phyloP scores from a whole-genome alignment of 1,140 invertebrate genomes.

The Hylaeus volcanicus region DNA sequence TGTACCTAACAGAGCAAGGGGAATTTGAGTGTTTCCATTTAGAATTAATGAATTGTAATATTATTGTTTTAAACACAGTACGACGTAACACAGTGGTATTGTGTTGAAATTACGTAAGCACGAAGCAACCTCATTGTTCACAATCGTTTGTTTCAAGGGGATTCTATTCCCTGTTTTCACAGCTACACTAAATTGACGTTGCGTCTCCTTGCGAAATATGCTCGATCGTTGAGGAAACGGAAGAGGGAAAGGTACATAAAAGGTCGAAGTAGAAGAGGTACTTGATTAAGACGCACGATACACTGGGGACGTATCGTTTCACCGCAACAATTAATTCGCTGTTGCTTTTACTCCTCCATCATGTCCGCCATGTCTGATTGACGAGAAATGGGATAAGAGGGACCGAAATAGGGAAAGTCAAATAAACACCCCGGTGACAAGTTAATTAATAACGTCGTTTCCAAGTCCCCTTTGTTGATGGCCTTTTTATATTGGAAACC shows the following conservation, averaged over 20 bases:
- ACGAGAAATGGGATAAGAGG: too few species aligned
- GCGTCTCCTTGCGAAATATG: constrained; percentile 5
- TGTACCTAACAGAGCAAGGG: too few species aligned
- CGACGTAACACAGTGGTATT: too few species aligned
- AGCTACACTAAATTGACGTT: background rate
- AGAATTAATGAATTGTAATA: too few species aligned
- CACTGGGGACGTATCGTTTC: constrained; percentile 43
- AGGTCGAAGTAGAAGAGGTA: constrained; percentile 31
- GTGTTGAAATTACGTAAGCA: background rate
- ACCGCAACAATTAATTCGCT: constrained; percentile 58
- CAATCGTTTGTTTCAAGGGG: background rate
- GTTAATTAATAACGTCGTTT: background rate
- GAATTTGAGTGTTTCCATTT: too few species aligned
- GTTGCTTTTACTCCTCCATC: constrained; percentile 19
- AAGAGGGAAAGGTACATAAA: background rate
- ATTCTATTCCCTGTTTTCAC: background rate
- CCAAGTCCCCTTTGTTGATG: background rate
- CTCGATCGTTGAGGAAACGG: constrained; percentile 14
- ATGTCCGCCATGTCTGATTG: too few species aligned
- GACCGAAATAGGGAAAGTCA: background rate
- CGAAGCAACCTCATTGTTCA: background rate
- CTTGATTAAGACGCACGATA: constrained; percentile 62
- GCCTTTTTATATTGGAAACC: background rate
- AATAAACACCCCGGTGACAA: background rate
- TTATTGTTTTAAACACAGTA: too few species aligned